Percentiles rank a stretch among this genome's conserved stretches.
Evolutionary conservation across 1,140 invertebrate species (phyloP).

Genomic region (Goniozus legneri): DNA sequence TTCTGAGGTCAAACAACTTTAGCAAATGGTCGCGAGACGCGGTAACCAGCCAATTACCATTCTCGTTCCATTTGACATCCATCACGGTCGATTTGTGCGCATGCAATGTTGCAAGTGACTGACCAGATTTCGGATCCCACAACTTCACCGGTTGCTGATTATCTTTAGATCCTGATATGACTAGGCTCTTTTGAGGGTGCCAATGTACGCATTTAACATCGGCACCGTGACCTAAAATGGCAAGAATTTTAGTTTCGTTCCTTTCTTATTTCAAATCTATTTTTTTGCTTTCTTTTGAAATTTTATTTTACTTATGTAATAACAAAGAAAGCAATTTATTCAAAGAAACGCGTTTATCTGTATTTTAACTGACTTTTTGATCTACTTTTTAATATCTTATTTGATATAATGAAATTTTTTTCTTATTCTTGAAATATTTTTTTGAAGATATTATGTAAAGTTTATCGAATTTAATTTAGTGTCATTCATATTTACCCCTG

Average conservation of each 20-base stretch:
- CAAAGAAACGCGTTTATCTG: no score
- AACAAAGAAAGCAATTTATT: no score
- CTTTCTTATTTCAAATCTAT: no score
- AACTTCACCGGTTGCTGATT: constrained; percentile 99
- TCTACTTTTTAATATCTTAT: no score
- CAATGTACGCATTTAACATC: constrained; percentile 99
- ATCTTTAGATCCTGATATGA: constrained; percentile 98
- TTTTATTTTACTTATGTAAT: no score
- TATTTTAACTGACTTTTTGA: no score
- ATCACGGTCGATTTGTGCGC: constrained; percentile 99
- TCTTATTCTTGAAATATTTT: background rate
- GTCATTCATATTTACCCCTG: constrained; percentile 71
- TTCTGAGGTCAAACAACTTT: constrained; percentile 97
- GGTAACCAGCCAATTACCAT: constrained; percentile 99
- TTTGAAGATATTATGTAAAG: background rate
- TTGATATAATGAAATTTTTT: no score
- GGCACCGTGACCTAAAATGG: constrained; percentile 92
- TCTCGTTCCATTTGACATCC: constrained; percentile 98
- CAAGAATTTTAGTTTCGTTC: no score
- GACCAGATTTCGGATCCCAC: constrained; percentile 97
- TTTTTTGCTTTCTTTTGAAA: no score
- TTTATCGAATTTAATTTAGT: no score
- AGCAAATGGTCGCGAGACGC: constrained; percentile 96
- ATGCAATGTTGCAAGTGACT: constrained; percentile 84
- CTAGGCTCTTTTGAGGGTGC: constrained; percentile 96